Base-by-base conservation (phyloP, 2,113 vertebrate genomes). In the Tachysurus fulvidraco region DNA sequence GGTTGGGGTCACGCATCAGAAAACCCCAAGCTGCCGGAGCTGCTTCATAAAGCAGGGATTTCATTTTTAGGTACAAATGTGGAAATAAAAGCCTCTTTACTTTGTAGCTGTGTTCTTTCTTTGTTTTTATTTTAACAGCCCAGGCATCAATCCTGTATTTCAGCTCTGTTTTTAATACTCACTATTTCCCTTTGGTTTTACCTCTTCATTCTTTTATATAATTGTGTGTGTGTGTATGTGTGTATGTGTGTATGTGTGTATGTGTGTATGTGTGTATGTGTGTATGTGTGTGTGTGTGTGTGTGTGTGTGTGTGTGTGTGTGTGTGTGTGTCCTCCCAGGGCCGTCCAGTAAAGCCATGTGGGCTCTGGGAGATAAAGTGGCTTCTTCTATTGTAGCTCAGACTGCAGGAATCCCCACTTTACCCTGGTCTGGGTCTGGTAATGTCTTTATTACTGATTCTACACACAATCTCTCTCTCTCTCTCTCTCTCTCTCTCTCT, bases 1-100 rank as follows among this genome's bases (percentile, higher is more conserved):
- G 98, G 98, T 59, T 99, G 98, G 98, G 98, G 98, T 80, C 98
- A 99, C 0, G 97, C 98, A 62, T 99, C 98, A 0, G 98, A 99
- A 91, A 99, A 99, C 88, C 98, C 97, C 90, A 99, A 99, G 91
- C 95, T 99, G 74, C 98, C 98, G 0, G 98, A 99, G 88, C 95
- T 99, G 78, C 93, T 99, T 88, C 91, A 94, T 92, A 99, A 99
- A 92, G 95, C 96, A 0, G 95, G 93, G 44, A 97, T 99, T 86
- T 95, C 96, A 23, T 99, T 99, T 89, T 93, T 99, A 92, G 98
- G 98, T 99, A 95, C 86, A 12, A 1, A 41, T 46, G 65, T 7
- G 62, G 14, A 25, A 5, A 36, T 36, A 36, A 28, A 28, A 50
- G n/a, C 36, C 19, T 85, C 21, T 41, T 21, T 30, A 17, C 12